Evolutionary conservation across 2,888 invertebrate genomes (phyloP).

Genomic region (Epiblema foenella): DNA sequence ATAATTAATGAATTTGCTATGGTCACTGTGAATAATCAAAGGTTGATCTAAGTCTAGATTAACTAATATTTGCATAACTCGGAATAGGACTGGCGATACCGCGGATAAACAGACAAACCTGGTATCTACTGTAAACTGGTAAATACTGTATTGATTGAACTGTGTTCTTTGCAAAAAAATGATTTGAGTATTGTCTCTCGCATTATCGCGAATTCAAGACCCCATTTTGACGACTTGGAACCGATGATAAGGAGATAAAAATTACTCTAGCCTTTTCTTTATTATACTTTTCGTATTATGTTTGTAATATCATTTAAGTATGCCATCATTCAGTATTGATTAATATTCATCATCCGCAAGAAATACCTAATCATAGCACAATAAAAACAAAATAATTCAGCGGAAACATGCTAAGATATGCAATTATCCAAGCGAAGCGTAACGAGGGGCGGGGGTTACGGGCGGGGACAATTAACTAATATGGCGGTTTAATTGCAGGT

Average conservation of each 20-base stretch:
- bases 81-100: conserved; percentile 1
- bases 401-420: conserved; percentile 50
- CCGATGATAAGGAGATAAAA: too few relatives aligned
- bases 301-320: background rate
- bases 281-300: background rate
- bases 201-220: too few relatives aligned
- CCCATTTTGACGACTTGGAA: too few relatives aligned
- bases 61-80: conserved; percentile 2
- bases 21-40: conserved; percentile 28
- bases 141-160: too few relatives aligned
- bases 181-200: background rate
- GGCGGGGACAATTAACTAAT: conserved; percentile 69
- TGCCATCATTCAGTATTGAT: conserved; percentile 2
- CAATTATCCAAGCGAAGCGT: conserved; percentile 57
- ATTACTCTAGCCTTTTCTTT: too few relatives aligned
- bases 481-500: conserved; percentile 71
- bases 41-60: conserved; percentile 14
- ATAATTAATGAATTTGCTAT: conserved; percentile 33
- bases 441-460: conserved; percentile 49
- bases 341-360: conserved; percentile 4
- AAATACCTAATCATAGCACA: conserved; percentile 12
- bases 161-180: background rate
- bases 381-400: conserved; percentile 48
- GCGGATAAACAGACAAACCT: too few relatives aligned
- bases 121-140: too few relatives aligned